Evolutionary conservation across 2,113 vertebrate genomes (phyloP).

Genomic region (Pionites leucogaster): DNA sequence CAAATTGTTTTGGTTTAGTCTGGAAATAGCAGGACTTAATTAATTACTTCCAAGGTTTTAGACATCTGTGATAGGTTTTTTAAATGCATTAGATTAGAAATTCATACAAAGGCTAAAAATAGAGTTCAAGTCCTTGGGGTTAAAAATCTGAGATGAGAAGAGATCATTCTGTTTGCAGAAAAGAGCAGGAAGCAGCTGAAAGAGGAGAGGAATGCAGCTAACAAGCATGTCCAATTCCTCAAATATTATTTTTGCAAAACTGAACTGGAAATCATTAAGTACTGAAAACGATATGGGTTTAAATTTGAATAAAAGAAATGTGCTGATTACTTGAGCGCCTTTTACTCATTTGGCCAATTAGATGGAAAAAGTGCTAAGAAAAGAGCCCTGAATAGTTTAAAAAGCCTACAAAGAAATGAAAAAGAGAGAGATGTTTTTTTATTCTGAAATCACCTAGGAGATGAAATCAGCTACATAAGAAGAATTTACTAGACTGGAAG

Average conservation of each 20-base stretch:
- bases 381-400: not conserved
- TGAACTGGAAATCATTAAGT: constrained; percentile 3
- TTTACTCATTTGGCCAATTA: not conserved
- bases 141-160: constrained; percentile 42
- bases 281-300: not conserved
- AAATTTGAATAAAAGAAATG: not conserved
- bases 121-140: constrained; percentile 67
- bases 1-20: constrained; percentile 80
- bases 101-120: constrained; percentile 74
- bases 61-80: constrained; percentile 72
- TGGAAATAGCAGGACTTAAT: constrained; percentile 76
- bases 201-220: not conserved
- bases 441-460: not conserved
- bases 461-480: not conserved
- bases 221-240: not conserved
- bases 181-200: constrained; percentile 15
- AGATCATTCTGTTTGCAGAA: not conserved
- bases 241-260: constrained; percentile 27
- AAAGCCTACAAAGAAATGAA: not conserved
- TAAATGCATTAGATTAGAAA: constrained; percentile 74
- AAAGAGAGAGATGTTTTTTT: not conserved
- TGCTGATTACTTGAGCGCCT: not conserved
- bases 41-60: constrained; percentile 78
- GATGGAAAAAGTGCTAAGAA: not conserved
- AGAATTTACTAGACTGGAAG: not conserved